Conservation (phyloP, 2,797 vertebrate genomes). For the Emydoidea blandingii region DNA sequence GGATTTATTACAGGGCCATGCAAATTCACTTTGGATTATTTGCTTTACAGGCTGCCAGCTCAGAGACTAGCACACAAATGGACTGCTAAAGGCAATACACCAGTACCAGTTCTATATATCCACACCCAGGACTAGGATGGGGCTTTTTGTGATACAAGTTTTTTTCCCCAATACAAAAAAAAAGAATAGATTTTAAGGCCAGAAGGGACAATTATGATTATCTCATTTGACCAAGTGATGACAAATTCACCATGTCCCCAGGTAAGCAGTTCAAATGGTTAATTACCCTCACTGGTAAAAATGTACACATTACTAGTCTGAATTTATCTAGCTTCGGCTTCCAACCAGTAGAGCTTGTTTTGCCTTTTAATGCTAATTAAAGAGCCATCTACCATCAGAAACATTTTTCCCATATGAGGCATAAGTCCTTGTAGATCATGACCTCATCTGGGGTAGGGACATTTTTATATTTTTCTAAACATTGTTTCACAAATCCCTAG, state of each 20-base stretch:
- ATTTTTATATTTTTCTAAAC: background rate
- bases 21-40: background rate
- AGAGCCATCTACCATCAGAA: background rate
- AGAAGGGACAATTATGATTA: background rate
- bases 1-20: background rate
- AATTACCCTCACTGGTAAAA: background rate
- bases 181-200: background rate
- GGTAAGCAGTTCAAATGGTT: background rate
- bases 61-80: background rate
- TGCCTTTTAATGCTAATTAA: background rate
- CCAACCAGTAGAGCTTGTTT: background rate
- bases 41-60: background rate
- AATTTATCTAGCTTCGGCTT: background rate
- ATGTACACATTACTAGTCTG: background rate
- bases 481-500: background rate
- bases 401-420: background rate
- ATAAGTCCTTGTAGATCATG: background rate
- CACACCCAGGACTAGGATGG: fast-evolving
- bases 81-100: background rate
- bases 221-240: background rate
- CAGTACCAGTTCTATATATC: background rate
- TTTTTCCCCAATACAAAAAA: background rate
- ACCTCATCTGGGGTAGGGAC: background rate
- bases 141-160: background rate
- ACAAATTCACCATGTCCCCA: background rate